Evolutionary conservation across 2,113 vertebrate species (phyloP).

Genomic region (Tachycineta bicolor): DNA sequence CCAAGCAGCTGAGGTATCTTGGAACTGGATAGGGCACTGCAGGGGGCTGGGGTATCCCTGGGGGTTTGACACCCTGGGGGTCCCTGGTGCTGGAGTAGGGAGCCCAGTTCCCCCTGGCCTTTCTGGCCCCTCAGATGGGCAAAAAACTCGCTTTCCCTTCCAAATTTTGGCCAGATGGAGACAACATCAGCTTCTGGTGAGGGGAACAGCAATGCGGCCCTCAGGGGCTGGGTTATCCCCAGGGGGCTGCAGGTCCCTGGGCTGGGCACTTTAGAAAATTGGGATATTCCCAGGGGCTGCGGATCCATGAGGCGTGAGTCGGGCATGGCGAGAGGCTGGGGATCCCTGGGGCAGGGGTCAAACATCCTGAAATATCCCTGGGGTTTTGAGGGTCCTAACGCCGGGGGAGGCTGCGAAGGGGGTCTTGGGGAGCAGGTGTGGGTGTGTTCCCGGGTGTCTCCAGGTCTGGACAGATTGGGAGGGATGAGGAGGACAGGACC

Average conservation of each 20-base stretch:
- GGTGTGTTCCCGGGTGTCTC: not conserved
- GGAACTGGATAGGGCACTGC: not conserved
- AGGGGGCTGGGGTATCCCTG: not conserved
- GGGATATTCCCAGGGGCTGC: too few relatives aligned
- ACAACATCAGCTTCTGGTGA: not conserved
- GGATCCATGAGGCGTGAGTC: too few relatives aligned
- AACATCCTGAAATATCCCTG: not conserved
- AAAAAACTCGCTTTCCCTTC: fast-evolving
- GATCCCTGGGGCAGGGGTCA: too few relatives aligned
- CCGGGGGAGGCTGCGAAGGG: fast-evolving
- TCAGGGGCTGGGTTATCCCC: not conserved
- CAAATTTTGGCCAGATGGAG: not conserved
- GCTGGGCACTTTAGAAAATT: not conserved
- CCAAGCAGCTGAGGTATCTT: not conserved
- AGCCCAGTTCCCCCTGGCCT: fast-evolving
- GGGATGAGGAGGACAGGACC: too few relatives aligned
- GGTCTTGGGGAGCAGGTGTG: not conserved
- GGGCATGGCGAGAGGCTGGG: not conserved
- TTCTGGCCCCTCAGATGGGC: not conserved
- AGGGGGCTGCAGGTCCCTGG: not conserved
- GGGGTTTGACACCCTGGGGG: not conserved
- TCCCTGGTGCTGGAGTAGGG: not conserved
- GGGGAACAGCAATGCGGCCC: not conserved
- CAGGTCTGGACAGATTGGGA: not conserved
- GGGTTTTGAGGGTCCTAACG: fast-evolving